Percentiles rank a stretch among this genome's conserved stretches.
These are phyloP conservation scores for Aphidoletes aphidimyza DNA, from an alignment of 2,888 invertebrate genomes.

Conservation along the genomic window DNA sequence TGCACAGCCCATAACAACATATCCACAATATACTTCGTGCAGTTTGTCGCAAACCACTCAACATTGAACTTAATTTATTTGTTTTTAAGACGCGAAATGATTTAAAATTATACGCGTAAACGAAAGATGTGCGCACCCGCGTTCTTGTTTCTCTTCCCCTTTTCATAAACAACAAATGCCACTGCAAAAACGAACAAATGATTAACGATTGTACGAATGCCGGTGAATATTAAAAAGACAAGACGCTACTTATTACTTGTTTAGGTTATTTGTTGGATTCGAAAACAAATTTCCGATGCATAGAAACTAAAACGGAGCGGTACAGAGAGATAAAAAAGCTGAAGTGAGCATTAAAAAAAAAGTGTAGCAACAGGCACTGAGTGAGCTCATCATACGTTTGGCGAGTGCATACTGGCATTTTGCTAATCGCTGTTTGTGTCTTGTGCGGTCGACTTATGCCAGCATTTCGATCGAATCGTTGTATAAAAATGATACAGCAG, in stretches of 20 bases:
- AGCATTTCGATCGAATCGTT: constrained; percentile 46
- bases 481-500: constrained; percentile 50
- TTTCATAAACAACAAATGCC: background rate
- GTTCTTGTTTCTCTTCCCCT: background rate
- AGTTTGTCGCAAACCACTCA: constrained; percentile 36
- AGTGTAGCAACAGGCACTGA: background rate
- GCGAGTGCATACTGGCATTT: background rate
- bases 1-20: background rate
- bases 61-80: constrained; percentile 48
- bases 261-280: constrained; percentile 18
- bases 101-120: background rate
- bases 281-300: constrained; percentile 49
- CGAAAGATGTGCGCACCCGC: constrained; percentile 25
- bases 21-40: background rate
- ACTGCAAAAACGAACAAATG: constrained; percentile 52
- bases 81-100: constrained; percentile 39
- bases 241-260: constrained; percentile 13
- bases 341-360: background rate
- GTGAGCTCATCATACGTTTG: background rate
- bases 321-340: background rate
- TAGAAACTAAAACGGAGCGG: background rate
- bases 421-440: constrained; percentile 35
- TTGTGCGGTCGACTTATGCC: constrained; percentile 31
- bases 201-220: constrained; percentile 50
- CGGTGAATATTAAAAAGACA: constrained; percentile 37